Evolutionary conservation across 2,113 vertebrate genomes (phyloP), one percentile per base, ranked within the genome.

Genomic region (Chlamydotis undulata): DNA sequence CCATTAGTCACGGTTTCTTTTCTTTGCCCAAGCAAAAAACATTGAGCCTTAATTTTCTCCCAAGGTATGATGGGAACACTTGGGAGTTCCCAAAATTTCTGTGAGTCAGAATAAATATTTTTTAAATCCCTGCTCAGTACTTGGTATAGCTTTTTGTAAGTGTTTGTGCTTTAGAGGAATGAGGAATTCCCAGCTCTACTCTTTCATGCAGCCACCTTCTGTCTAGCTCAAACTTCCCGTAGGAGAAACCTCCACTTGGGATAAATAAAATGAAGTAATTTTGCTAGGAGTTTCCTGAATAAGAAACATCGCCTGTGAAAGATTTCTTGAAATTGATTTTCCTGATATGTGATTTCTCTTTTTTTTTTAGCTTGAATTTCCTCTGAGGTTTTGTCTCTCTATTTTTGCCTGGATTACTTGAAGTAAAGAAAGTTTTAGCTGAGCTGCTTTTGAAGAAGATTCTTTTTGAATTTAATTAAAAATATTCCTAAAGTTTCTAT

Each of bases 241-340:
- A 49, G n/a, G 53, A 93, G 45, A 90, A 86, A 71, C 5, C 12
- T 93, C 24, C 35, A 37, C 33, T 52, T 84, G 77, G 28, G 69
- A 71, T 25, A 93, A 94, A 90, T 89, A 82, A 92, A 91, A 69
- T 10, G 17, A 89, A 83, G 28, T 33, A 50, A 73, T 77, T 94
- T 87, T 87, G 23, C 41, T 63, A 89, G 35, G 26, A 56, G 39
- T 56, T 86, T 94, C 24, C 39, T 71, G 3, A 56, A 59, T 50
- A 83, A 94, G 50, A 47, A 82, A 8, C 18, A 64, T 92, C 79
- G 19, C 9, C 35, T 41, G 15, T 29, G 61, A 79, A 89, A 87
- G 26, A 7, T 22, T 89, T 78, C 12, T 68, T 75, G 33, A 83
- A 83, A 90, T 45, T 53, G 35, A 68, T 94, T 94, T 96, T 95